Evolutionary conservation across 2,888 invertebrate species (phyloP).

Genomic region (Capitulum mitella): DNA sequence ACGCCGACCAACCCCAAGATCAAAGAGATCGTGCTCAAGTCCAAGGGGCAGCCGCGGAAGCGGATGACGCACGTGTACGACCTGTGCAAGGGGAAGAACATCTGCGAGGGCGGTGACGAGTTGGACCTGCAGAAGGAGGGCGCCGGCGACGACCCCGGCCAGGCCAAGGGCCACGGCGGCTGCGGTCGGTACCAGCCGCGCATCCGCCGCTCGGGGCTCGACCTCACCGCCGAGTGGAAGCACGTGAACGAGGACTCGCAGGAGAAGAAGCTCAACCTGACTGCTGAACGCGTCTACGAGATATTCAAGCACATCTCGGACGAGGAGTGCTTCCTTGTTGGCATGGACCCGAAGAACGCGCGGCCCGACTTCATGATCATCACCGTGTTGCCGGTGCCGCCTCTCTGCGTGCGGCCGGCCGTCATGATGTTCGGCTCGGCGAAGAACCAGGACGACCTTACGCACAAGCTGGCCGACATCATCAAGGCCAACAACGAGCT

Average conservation of each 20-base stretch:
- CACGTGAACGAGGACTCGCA: slow-evolving; percentile 97
- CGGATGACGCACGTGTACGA: slow-evolving; percentile 93
- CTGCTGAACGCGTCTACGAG: slow-evolving; percentile 95
- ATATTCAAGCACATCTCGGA: slow-evolving; percentile 89
- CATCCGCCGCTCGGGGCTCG: slow-evolving; percentile 78
- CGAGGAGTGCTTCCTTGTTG: slow-evolving; percentile 88
- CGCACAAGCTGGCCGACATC: slow-evolving; percentile 96
- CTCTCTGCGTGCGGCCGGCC: slow-evolving; percentile 89
- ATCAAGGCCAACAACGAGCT: slow-evolving; percentile 96
- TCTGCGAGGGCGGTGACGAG: slow-evolving; percentile 98
- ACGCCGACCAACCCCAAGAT: slow-evolving; percentile 79
- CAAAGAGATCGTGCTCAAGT: slow-evolving; percentile 88
- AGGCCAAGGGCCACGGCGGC: slow-evolving; percentile 76
- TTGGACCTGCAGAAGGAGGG: slow-evolving; percentile 61
- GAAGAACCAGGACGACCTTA: slow-evolving; percentile 94
- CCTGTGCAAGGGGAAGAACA: slow-evolving; percentile 92
- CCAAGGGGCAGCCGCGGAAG: slow-evolving; percentile 92
- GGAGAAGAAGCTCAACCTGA: slow-evolving; percentile 86
- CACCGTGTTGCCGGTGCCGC: slow-evolving; percentile 94
- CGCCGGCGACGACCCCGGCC: slow-evolving; percentile 38
- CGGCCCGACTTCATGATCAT: slow-evolving; percentile 99
- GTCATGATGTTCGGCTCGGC: slow-evolving; percentile 99
- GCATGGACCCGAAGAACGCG: slow-evolving; percentile 94
- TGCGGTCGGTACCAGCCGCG: slow-evolving; percentile 97
- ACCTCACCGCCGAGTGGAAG: slow-evolving; percentile 96